These are phyloP conservation scores for Sarcophaga peregrina DNA, from an alignment of 1,140 invertebrate genomes.

Conservation along the genomic window DNA sequence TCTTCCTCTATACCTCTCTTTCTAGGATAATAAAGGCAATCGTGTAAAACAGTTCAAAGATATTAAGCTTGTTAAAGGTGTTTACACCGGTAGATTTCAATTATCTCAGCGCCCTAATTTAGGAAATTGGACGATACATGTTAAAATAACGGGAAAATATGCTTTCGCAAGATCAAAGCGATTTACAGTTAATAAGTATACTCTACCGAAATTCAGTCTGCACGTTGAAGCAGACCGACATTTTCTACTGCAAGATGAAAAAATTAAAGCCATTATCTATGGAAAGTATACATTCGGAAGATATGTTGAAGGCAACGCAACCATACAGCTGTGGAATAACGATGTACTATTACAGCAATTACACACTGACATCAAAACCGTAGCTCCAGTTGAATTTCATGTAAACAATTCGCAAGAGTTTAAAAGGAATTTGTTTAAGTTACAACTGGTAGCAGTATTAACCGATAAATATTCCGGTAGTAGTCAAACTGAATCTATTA, in stretches of 20 bases:
- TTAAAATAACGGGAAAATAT: constrained; percentile 58
- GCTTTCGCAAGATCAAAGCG: background rate
- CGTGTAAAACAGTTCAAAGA: constrained; percentile 80
- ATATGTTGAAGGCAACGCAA: background rate
- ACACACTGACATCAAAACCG: background rate
- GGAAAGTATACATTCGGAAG: background rate
- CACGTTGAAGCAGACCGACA: background rate
- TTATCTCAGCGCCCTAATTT: constrained; percentile 87
- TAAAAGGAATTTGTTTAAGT: background rate
- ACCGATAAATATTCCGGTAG: constrained; percentile 77
- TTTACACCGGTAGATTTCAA: constrained; percentile 82
- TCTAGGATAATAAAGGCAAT: constrained; percentile 57
- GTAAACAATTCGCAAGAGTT: constrained; percentile 48
- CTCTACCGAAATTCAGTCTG: background rate
- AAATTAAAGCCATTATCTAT: background rate
- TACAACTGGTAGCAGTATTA: constrained; percentile 76
- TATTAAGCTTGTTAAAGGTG: constrained; percentile 77
- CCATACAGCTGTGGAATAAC: background rate
- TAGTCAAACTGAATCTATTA: constrained; percentile 81
- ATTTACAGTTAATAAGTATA: background rate
- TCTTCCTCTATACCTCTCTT: too few species aligned
- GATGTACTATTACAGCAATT: constrained; percentile 59
- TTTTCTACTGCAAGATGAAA: background rate
- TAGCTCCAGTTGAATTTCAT: constrained; percentile 48
- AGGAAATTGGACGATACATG: constrained; percentile 88